phyloP scores from a whole-genome alignment of 2,113 vertebrate species.

The Egretta garzetta region DNA sequence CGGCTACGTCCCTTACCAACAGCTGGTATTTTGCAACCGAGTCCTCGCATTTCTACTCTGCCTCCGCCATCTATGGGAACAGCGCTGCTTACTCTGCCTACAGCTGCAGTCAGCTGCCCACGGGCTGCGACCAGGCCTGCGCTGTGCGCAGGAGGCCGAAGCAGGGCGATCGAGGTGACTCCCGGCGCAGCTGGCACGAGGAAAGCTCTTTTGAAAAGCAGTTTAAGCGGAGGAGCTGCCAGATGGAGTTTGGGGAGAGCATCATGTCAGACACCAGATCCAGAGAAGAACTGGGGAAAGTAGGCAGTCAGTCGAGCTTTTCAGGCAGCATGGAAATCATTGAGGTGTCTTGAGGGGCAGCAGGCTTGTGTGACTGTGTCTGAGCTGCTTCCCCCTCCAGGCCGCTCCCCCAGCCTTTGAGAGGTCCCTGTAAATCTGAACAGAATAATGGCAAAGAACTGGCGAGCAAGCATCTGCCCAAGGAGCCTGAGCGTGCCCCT shows the following conservation, averaged over 20 bases:
- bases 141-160: constrained; percentile 83
- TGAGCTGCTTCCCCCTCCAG: background rate
- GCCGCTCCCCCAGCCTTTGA: background rate
- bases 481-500: background rate
- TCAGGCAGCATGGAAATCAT: constrained; percentile 97
- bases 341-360: constrained; percentile 87
- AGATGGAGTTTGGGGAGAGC: constrained; percentile 94
- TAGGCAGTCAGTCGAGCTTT: constrained; percentile 89
- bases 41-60: constrained; percentile 85
- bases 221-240: constrained; percentile 92
- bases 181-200: constrained; percentile 93
- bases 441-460: background rate
- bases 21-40: constrained; percentile 91
- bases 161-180: constrained; percentile 81
- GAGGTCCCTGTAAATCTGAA: constrained; percentile 79
- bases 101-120: constrained; percentile 82
- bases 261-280: constrained; percentile 81
- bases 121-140: constrained; percentile 76
- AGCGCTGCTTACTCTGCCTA: constrained; percentile 69
- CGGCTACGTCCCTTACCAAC: constrained; percentile 76
- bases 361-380: background rate
- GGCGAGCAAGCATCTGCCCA: background rate
- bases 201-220: constrained; percentile 98
- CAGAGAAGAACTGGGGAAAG: constrained; percentile 86
- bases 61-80: constrained; percentile 81